Conservation (phyloP, 2,888 invertebrate genomes). For the Tetrapedia diversipes region DNA sequence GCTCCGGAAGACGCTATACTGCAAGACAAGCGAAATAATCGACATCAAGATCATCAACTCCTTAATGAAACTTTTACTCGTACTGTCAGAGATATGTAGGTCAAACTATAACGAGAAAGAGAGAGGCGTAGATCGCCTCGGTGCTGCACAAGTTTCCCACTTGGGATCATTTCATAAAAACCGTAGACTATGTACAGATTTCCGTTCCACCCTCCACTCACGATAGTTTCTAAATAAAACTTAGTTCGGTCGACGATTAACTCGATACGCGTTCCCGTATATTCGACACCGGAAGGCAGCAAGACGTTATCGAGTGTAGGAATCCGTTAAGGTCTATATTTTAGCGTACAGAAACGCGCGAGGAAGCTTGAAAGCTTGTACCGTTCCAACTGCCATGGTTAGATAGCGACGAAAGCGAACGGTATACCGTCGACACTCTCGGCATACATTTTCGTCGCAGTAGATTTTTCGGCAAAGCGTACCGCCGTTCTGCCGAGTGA, state of each 20-base stretch:
- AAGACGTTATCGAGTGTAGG: not conserved
- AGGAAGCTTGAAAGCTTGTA: not conserved
- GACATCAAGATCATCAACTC: constrained; percentile 20
- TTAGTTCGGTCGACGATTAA: not conserved
- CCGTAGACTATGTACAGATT: not conserved
- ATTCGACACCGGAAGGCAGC: not conserved
- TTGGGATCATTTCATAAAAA: constrained; percentile 1
- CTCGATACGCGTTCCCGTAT: not conserved
- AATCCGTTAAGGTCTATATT: constrained; percentile 12
- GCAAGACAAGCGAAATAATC: constrained; percentile 14
- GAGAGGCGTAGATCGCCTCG: not conserved
- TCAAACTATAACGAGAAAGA: constrained; percentile 28
- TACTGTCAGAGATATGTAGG: constrained; percentile 26
- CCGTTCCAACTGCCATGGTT: constrained; percentile 16
- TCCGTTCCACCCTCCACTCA: not conserved
- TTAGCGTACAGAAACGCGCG: too few species aligned
- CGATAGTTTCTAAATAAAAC: not conserved
- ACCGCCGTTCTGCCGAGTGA: too few species aligned
- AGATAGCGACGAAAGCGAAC: constrained; percentile 40
- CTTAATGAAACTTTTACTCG: constrained; percentile 27
- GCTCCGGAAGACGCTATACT: constrained; percentile 3
- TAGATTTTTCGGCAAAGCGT: too few species aligned
- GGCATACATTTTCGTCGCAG: too few species aligned
- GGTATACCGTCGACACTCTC: constrained; percentile 20
- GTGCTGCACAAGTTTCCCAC: not conserved